A percentile compares a stretch with the other conserved stretches of the same genome.
Evolutionary conservation across 2,113 vertebrate genomes (phyloP).

Genomic region (Pteronura brasiliensis): DNA sequence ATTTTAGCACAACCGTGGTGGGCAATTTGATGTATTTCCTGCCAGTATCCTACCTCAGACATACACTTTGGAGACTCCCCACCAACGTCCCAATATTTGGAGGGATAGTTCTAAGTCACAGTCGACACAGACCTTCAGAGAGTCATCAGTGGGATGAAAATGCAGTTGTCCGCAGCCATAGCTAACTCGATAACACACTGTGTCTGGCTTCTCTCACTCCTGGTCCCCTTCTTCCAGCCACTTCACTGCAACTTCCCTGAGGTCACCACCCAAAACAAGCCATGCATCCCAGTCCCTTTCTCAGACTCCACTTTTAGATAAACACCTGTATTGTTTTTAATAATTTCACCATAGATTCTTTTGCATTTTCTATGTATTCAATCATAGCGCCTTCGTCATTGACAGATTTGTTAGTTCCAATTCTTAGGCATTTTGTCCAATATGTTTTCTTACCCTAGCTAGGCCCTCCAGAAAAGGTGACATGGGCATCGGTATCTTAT

Average conservation of each 20-base stretch:
- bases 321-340: not conserved
- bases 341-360: not conserved
- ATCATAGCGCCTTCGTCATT: not conserved
- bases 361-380: not conserved
- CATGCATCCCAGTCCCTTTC: not conserved
- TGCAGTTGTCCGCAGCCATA: not conserved
- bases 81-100: not conserved
- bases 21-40: not conserved
- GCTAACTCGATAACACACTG: not conserved
- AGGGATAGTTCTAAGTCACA: not conserved
- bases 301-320: not conserved
- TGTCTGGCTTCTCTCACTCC: not conserved
- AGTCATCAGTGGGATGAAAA: not conserved
- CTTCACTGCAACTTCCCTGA: not conserved
- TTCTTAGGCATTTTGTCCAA: not conserved
- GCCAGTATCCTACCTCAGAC: not conserved
- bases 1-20: not conserved
- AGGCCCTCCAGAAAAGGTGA: not conserved
- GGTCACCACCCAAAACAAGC: not conserved
- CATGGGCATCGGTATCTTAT: not conserved
- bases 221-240: not conserved
- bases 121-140: not conserved
- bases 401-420: not conserved
- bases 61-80: not conserved
- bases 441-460: not conserved